Percentiles rank a stretch among this genome's conserved stretches.
Evolutionary conservation across 2,797 vertebrate species (phyloP).

Genomic region (Acridotheres tristis): DNA sequence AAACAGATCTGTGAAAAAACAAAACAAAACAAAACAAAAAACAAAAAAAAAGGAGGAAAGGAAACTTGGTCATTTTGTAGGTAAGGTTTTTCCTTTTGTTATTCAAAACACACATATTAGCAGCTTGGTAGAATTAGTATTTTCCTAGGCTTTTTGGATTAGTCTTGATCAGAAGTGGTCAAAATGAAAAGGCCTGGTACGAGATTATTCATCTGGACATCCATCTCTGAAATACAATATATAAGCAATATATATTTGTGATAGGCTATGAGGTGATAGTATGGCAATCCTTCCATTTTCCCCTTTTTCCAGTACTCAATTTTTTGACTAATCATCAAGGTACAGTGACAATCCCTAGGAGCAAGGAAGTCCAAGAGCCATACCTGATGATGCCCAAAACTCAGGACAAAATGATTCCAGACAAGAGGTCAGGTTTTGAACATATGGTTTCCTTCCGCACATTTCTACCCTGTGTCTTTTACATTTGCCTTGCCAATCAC

Average conservation of each 20-base stretch:
- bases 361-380: background rate
- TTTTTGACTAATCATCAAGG: background rate
- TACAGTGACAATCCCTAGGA: background rate
- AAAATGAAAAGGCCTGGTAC: background rate
- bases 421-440: background rate
- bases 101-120: background rate
- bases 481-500: background rate
- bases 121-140: background rate
- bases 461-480: background rate
- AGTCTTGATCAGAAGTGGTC: background rate
- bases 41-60: background rate
- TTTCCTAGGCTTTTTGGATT: background rate
- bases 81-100: background rate
- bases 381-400: background rate
- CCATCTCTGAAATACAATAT: background rate
- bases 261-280: background rate
- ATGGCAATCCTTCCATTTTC: background rate
- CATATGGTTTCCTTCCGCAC: background rate
- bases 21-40: no score
- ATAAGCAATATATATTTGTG: background rate
- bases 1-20: background rate
- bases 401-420: background rate
- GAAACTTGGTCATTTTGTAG: background rate
- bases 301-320: background rate
- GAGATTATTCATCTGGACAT: background rate